Percentiles rank a stretch among this genome's conserved stretches.
These are phyloP conservation scores for Laticauda laticaudata DNA, from an alignment of 2,113 vertebrate species.

Conservation along the genomic window DNA sequence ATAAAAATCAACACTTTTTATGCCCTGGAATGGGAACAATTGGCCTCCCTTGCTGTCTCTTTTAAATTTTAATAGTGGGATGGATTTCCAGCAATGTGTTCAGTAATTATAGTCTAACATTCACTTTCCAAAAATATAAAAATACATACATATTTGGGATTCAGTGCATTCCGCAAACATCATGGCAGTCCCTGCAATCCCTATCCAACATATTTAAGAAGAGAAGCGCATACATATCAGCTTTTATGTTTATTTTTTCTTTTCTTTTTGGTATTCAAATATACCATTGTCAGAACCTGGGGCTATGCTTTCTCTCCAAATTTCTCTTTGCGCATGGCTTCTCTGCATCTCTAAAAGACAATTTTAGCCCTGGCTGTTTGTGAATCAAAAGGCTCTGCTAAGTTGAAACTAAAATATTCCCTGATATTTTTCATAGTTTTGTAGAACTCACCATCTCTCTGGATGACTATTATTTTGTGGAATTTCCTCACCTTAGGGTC, in stretches of 20 bases:
- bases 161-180: neutral
- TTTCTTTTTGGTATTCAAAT: neutral
- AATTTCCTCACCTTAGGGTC: neutral
- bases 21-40: neutral
- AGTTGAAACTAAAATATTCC: neutral
- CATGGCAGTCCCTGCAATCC: neutral
- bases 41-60: neutral
- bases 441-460: neutral
- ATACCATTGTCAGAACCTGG: neutral
- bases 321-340: no score
- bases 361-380: neutral
- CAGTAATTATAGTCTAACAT: neutral
- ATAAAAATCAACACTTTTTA: neutral
- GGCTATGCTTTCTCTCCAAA: no score
- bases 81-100: neutral
- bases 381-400: neutral
- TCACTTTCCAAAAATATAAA: neutral
- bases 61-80: neutral
- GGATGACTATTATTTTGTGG: neutral
- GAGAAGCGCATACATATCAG: neutral
- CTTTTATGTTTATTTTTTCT: neutral
- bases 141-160: neutral
- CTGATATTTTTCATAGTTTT: neutral
- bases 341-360: neutral
- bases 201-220: neutral